Evolutionary conservation across 1,140 invertebrate genomes (phyloP).

Genomic region (Sinella curviseta): DNA sequence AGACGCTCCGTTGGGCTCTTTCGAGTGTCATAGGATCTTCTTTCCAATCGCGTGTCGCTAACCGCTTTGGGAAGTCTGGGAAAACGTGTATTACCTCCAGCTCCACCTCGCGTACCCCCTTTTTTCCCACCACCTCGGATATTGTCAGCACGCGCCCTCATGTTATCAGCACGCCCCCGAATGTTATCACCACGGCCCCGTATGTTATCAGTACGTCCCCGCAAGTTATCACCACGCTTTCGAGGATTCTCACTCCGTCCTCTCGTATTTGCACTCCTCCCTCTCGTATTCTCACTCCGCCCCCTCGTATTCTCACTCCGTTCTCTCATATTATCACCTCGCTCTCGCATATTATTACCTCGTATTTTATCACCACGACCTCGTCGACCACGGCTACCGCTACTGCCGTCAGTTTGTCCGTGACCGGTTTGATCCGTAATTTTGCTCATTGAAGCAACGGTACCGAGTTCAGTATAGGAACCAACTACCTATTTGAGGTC

Average conservation of each 20-base stretch:
- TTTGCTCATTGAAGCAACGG: background rate
- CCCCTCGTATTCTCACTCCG: background rate
- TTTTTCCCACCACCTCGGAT: background rate
- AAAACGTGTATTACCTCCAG: too few species aligned
- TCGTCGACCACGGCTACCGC: too few species aligned
- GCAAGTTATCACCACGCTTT: too few species aligned
- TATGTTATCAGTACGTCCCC: background rate
- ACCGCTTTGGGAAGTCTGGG: too few species aligned
- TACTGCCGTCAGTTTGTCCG: too few species aligned
- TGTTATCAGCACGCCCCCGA: background rate
- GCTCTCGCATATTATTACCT: background rate
- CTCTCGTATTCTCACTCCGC: background rate
- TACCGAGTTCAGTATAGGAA: background rate
- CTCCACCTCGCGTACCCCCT: background rate
- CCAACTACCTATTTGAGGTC: background rate
- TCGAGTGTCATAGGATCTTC: background rate
- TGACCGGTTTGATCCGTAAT: background rate
- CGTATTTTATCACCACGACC: background rate
- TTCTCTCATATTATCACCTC: background rate
- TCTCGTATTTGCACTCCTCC: background rate
- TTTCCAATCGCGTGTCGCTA: background rate
- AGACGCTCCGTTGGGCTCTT: too few species aligned
- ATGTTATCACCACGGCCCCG: background rate
- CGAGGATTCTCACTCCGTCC: too few species aligned
- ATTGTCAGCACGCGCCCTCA: background rate